phyloP scores from a whole-genome alignment of 2,797 vertebrate species.

The Pagetopsis macropterus region DNA sequence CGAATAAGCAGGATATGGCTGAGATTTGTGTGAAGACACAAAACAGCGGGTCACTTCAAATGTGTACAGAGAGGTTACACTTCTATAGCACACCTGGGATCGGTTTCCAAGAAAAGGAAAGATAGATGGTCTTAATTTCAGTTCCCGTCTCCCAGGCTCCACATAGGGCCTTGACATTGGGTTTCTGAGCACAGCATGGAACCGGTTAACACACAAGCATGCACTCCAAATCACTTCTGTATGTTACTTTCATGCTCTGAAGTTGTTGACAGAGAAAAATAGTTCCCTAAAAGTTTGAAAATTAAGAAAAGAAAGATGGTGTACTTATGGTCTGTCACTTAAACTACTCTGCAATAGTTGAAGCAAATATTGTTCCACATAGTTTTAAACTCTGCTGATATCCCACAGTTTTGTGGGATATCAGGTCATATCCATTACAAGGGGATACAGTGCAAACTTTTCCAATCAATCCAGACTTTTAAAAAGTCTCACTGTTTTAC shows the following conservation, averaged over 20 bases:
- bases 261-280: background rate
- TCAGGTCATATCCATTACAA: too few relatives aligned
- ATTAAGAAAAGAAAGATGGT: conserved; percentile 7
- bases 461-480: background rate
- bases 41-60: conserved; percentile 38
- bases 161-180: conserved; percentile 7
- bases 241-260: conserved; percentile 10
- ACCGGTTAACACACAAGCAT: conserved; percentile 3
- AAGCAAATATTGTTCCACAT: background rate
- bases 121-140: conserved; percentile 40
- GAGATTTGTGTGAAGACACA: conserved; percentile 40
- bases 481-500: background rate
- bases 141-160: conserved; percentile 31
- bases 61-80: conserved; percentile 40
- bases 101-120: conserved; percentile 22
- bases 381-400: too few relatives aligned
- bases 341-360: background rate
- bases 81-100: conserved; percentile 20
- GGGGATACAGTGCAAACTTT: background rate
- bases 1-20: conserved; percentile 41
- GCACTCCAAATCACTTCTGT: background rate
- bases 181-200: conserved; percentile 22
- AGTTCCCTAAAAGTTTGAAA: conserved; percentile 1
- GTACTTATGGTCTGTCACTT: background rate
- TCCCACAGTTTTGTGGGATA: too few relatives aligned